Evolutionary conservation across 2,113 vertebrate genomes (phyloP).

Genomic region (Martes martes): DNA sequence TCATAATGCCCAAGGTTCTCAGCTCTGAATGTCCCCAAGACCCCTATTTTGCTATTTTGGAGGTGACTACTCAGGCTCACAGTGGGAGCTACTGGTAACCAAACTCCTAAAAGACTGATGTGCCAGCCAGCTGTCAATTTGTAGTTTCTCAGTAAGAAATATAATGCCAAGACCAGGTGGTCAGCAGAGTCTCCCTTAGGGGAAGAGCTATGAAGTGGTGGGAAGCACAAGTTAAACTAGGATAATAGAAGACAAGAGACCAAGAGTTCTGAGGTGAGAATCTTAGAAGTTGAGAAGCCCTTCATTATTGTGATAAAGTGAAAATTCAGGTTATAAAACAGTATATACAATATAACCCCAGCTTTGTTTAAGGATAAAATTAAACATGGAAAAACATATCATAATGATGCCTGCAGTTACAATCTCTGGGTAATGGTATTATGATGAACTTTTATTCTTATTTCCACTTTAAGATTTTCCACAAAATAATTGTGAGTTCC

Average conservation of each 20-base stretch:
- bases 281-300: background rate
- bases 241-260: background rate
- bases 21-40: background rate
- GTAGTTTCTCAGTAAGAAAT: background rate
- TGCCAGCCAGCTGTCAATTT: background rate
- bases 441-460: background rate
- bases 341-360: background rate
- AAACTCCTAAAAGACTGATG: background rate
- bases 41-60: background rate
- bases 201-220: background rate
- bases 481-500: background rate
- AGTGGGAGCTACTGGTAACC: background rate
- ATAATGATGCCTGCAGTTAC: background rate
- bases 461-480: background rate
- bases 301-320: background rate
- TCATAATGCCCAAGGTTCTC: background rate
- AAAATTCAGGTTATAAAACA: background rate
- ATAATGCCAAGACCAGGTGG: background rate
- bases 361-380: background rate
- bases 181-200: background rate
- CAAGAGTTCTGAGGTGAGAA: background rate
- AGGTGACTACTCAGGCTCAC: background rate
- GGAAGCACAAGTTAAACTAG: background rate
- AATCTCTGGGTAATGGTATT: background rate
- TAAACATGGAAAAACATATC: background rate